Base-by-base conservation (phyloP, 1,140 invertebrate genomes). In the Apis laboriosa region DNA sequence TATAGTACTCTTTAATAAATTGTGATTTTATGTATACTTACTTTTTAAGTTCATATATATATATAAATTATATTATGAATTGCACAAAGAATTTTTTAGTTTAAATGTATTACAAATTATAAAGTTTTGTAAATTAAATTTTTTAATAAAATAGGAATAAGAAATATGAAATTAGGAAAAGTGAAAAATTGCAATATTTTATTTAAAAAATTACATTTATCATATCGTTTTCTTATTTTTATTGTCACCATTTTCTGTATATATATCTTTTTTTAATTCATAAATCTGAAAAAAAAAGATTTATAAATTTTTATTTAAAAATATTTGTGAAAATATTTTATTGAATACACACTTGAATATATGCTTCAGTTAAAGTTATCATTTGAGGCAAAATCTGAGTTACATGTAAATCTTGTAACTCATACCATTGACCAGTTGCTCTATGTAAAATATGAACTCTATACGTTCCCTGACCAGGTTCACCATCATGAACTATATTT, bases 321-420 rank as follows among this genome's bases (percentile, higher is more conserved):
- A 19, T 56, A 63, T 61, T 21, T 43, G 51, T 43, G 76, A 72
- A n/a, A 68, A 60, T 56, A 24, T 19, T 24, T 19, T 61, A 15
- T 49, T n/a, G 5, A 21, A n/a, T 56, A 63, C 70, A 84, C 82
- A 94, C 93, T 88, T 99, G 99, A 92, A 99, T 99, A 89, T 99
- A 99, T 17, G 98, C 98, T 95, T 99, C 99, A 13, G 99, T 99
- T 11, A 99, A 95, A 0, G 99, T 99, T 83, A 99, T 99, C 98
- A 99, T 99, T 93, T 99, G 99, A 7, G 99, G 99, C 34, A 99
- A 95, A 91, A 99, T 99, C 92, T 99, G 98, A 8, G 97, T 99
- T 0, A 99, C 99, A 92, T 99, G 99, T 55, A 99, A 95, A 96
- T 99, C 99, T 95, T 99, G 99, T 95, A 99, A 96, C 95, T 99